A percentile compares a stretch with the other conserved stretches of the same genome.
These are phyloP conservation scores for Drosophila jambulina DNA, from an alignment of 1,140 invertebrate species.

Conservation along the genomic window DNA sequence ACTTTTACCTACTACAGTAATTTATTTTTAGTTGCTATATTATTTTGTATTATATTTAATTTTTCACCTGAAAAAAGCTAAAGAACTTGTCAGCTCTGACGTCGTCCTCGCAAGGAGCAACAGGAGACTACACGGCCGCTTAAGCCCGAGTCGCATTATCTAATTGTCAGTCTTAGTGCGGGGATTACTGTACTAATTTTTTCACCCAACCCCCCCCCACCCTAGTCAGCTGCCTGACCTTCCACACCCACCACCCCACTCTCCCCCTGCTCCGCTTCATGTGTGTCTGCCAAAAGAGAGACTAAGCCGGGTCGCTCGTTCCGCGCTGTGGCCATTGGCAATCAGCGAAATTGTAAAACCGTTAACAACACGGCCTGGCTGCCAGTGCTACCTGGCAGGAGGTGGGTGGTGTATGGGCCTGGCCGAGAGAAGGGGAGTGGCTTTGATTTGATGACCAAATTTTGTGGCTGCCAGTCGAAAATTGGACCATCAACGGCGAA, in stretches of 20 bases:
- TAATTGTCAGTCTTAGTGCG: slow-evolving; percentile 77
- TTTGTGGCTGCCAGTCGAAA: slow-evolving; percentile 14
- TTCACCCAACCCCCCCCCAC: slow-evolving; percentile 31
- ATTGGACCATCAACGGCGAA: background rate
- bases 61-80: background rate
- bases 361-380: slow-evolving; percentile 62
- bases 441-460: slow-evolving; percentile 23
- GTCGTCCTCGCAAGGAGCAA: slow-evolving; percentile 19
- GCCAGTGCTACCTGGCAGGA: background rate
- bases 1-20: background rate
- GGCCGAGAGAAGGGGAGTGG: background rate
- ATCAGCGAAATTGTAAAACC: slow-evolving; percentile 78
- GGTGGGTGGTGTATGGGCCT: background rate
- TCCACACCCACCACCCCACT: background rate
- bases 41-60: background rate
- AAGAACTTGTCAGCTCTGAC: background rate
- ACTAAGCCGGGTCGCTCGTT: slow-evolving; percentile 29
- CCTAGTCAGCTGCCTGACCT: slow-evolving; percentile 15
- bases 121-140: slow-evolving; percentile 52
- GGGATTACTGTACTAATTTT: slow-evolving; percentile 81
- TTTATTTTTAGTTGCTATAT: background rate
- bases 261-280: background rate
- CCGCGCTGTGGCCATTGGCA: slow-evolving; percentile 58
- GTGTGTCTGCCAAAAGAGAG: slow-evolving; percentile 23
- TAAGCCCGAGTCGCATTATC: slow-evolving; percentile 73